These are phyloP conservation scores for Xerus rutilus DNA, from an alignment of 2,797 vertebrate genomes.

Conservation along the genomic window DNA sequence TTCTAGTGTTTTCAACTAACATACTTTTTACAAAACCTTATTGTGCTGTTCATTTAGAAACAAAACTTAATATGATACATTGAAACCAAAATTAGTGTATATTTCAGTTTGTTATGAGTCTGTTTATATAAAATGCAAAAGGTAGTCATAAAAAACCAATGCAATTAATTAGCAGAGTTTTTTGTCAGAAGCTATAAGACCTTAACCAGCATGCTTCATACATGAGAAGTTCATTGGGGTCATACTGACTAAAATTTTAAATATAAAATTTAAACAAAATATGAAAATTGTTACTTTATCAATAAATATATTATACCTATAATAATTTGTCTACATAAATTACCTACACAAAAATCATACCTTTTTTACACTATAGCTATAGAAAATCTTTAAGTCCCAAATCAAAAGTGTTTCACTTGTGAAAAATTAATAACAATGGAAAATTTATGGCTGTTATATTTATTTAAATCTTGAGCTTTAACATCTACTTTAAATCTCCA, in stretches of 20 bases:
- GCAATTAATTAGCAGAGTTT: background rate
- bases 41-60: constrained; percentile 50
- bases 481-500: background rate
- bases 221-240: background rate
- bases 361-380: background rate
- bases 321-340: background rate
- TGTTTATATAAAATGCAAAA: constrained; percentile 52
- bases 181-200: background rate
- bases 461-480: constrained; percentile 47
- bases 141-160: background rate
- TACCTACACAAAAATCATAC: background rate
- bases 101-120: constrained; percentile 22
- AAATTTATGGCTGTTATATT: background rate
- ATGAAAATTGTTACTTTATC: background rate
- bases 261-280: background rate
- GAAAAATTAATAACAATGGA: background rate
- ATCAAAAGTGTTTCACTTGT: background rate
- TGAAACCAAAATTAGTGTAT: constrained; percentile 51
- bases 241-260: background rate
- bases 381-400: background rate
- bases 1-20: constrained; percentile 50
- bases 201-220: background rate
- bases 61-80: constrained; percentile 50
- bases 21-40: constrained; percentile 48
- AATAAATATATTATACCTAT: background rate